Percentiles rank a stretch among this genome's conserved stretches.
Evolutionary conservation across 2,888 invertebrate species (phyloP).

Genomic region (Phasia obesa): DNA sequence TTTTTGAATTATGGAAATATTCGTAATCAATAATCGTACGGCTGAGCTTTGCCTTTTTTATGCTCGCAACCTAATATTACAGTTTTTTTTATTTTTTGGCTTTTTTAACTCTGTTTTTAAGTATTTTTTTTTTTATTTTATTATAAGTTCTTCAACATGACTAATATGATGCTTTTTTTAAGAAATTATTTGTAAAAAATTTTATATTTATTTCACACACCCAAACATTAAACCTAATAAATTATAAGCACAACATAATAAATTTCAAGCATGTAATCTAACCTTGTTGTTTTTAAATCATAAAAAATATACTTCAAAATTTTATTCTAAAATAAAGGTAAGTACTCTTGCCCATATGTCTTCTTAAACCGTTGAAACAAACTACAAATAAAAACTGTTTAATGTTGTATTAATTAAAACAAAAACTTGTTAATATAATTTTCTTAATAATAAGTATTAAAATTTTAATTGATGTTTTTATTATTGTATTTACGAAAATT

Average conservation of each 20-base stretch:
- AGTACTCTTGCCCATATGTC: background rate
- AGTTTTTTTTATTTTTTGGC: too few species aligned
- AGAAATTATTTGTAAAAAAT: background rate
- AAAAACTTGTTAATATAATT: too few species aligned
- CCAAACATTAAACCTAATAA: background rate
- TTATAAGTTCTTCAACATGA: too few species aligned
- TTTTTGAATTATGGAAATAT: too few species aligned
- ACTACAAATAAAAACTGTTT: background rate
- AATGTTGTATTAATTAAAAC: conserved; percentile 35
- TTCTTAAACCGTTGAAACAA: background rate
- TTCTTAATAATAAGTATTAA: conserved; percentile 24
- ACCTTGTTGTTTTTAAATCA: background rate
- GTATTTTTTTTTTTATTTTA: too few species aligned
- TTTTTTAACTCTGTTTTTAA: too few species aligned
- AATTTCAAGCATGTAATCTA: conserved; percentile 47
- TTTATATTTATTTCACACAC: background rate
- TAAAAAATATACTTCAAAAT: background rate
- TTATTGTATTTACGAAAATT: conserved; percentile 51
- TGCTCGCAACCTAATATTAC: too few species aligned
- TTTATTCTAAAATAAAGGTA: conserved; percentile 23
- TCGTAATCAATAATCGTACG: too few species aligned
- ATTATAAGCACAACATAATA: conserved; percentile 37
- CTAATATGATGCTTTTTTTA: background rate
- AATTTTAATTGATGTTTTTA: conserved; percentile 62
- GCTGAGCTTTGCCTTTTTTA: too few species aligned